These are phyloP conservation scores for Callionymus lyra DNA, from an alignment of 2,113 vertebrate genomes.

Conservation along the genomic window DNA sequence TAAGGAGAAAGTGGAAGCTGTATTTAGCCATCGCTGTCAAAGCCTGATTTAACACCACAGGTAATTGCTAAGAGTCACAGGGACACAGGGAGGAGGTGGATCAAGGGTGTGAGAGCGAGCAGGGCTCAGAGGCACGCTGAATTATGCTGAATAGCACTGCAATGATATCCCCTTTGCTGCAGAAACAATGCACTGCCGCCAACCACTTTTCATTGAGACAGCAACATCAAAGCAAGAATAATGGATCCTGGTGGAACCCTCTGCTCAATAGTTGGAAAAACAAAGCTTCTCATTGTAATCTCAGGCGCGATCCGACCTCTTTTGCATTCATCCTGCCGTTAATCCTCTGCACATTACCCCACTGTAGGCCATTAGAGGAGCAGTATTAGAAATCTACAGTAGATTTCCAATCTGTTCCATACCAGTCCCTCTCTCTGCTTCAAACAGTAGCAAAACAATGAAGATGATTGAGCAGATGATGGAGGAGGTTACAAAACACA, in stretches of 20 bases:
- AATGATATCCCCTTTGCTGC: conserved; percentile 40
- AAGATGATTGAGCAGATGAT: conserved; percentile 5
- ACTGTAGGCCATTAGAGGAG: conserved; percentile 50
- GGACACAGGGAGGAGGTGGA: conserved; percentile 2
- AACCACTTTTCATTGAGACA: conserved; percentile 51
- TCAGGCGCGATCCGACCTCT: conserved; percentile 29
- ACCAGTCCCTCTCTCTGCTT: conserved; percentile 13
- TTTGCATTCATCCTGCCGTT: conserved; percentile 46
- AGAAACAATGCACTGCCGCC: conserved; percentile 51
- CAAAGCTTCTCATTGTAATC: conserved; percentile 61
- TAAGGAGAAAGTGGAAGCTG: conserved; percentile 37
- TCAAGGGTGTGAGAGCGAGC: background rate
- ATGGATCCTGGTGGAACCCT: conserved; percentile 54
- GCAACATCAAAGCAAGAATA: conserved; percentile 61
- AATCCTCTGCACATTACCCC: conserved; percentile 58
- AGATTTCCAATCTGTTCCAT: conserved; percentile 43
- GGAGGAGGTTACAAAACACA: too few relatives aligned
- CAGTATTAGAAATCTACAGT: conserved; percentile 42
- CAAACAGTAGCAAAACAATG: conserved; percentile 35
- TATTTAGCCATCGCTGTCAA: conserved; percentile 46
- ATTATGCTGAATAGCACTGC: conserved; percentile 51
- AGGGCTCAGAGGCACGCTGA: conserved; percentile 1
- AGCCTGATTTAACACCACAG: conserved; percentile 45
- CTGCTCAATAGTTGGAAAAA: conserved; percentile 49
- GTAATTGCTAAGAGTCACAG: conserved; percentile 38